Evolutionary conservation across 2,888 invertebrate species (phyloP).

Genomic region (Nemoura dubitans): DNA sequence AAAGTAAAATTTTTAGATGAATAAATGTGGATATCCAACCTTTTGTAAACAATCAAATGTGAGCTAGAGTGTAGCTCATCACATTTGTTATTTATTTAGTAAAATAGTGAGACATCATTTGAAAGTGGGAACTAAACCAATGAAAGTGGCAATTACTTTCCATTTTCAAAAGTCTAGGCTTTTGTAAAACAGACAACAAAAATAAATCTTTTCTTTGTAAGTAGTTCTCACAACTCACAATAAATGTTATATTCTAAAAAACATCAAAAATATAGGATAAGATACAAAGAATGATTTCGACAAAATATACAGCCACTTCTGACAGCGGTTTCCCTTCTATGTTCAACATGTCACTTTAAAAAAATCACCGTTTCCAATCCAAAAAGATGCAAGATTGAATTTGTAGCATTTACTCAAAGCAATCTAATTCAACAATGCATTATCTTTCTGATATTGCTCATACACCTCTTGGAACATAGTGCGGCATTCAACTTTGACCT

Average conservation of each 20-base stretch:
- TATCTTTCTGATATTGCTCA: conserved; percentile 54
- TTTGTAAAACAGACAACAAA: background rate
- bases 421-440: background rate
- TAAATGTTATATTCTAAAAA: background rate
- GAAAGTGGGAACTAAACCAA: background rate
- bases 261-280: background rate
- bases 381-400: background rate
- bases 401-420: background rate
- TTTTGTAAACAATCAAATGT: too few relatives aligned
- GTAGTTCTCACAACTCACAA: background rate
- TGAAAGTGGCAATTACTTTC: background rate
- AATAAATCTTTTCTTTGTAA: background rate
- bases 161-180: background rate
- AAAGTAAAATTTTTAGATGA: background rate
- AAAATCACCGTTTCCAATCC: background rate
- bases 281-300: background rate
- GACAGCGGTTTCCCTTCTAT: background rate
- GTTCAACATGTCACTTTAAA: background rate
- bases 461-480: conserved; percentile 85
- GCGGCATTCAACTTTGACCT: conserved; percentile 81
- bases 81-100: background rate
- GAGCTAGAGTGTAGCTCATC: background rate
- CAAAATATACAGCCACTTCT: background rate
- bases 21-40: too few relatives aligned
- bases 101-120: background rate